Conservation (phyloP, 2,113 vertebrate genomes). For the Zapornia atra region DNA sequence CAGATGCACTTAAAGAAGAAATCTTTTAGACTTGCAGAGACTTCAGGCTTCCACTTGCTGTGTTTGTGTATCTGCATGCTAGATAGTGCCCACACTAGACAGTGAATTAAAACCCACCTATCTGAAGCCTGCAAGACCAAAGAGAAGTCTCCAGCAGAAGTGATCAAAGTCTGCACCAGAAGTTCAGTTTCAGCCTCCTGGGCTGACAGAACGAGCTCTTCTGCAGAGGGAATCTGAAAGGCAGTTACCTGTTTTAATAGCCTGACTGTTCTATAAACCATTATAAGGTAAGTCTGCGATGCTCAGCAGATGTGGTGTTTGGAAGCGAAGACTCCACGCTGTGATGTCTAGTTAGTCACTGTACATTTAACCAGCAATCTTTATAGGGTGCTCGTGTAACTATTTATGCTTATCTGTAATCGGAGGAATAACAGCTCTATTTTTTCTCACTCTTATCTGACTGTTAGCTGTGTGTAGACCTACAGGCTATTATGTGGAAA, state of each 20-base stretch:
- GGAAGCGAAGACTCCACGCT: neutral
- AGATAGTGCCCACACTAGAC: neutral
- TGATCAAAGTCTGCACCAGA: neutral
- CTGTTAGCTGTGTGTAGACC: neutral
- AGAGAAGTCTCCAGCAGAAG: neutral
- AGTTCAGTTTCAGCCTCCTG: neutral
- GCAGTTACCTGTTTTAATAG: neutral
- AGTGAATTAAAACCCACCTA: neutral
- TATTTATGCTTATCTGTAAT: neutral
- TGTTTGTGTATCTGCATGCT: neutral
- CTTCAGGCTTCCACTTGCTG: neutral
- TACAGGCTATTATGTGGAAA: neutral
- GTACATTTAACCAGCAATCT: neutral
- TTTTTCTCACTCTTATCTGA: neutral
- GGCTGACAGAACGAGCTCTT: neutral
- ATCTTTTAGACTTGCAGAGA: neutral
- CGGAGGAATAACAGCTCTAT: neutral
- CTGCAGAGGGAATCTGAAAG: neutral
- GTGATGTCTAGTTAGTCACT: constrained; percentile 19
- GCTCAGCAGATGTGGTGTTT: neutral
- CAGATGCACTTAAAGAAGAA: neutral
- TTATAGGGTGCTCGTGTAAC: neutral
- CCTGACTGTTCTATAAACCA: neutral
- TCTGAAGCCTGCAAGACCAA: neutral
- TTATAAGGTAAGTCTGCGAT: neutral